Evolutionary conservation across 2,113 vertebrate genomes (phyloP).

Genomic region (Tetraodon nigroviridis): DNA sequence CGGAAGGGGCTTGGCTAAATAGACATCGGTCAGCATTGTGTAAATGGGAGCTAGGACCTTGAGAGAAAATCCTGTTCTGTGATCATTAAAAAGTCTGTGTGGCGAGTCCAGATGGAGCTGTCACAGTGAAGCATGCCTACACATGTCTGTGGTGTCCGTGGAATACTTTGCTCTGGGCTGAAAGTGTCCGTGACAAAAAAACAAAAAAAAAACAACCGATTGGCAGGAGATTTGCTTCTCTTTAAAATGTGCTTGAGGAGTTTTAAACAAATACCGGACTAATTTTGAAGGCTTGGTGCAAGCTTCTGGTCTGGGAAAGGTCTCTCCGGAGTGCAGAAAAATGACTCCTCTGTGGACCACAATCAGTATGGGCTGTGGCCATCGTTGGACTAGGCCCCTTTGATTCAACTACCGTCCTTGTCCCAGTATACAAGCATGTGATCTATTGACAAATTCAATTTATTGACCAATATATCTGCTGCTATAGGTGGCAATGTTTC

Average conservation of each 20-base stretch:
- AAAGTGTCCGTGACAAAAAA: slow-evolving; percentile 19
- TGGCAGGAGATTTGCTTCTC: slow-evolving; percentile 40
- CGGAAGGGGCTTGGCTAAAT: slow-evolving; percentile 21
- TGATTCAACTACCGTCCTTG: too few species aligned
- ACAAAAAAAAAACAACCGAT: slow-evolving; percentile 29
- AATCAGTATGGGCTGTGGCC: not conserved
- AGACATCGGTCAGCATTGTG: slow-evolving; percentile 38
- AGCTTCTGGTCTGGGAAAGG: slow-evolving; percentile 1
- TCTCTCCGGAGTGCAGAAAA: slow-evolving; percentile 6
- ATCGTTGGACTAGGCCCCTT: too few species aligned
- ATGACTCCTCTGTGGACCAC: slow-evolving; percentile 13
- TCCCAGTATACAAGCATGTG: too few species aligned
- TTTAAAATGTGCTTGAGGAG: slow-evolving; percentile 39
- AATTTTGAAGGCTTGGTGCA: not conserved
- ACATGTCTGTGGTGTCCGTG: slow-evolving; percentile 40
- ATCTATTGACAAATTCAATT: too few species aligned
- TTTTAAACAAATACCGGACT: slow-evolving; percentile 13
- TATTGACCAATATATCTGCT: too few species aligned
- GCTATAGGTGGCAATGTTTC: too few species aligned
- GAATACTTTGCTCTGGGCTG: slow-evolving; percentile 44
- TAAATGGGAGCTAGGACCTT: slow-evolving; percentile 28
- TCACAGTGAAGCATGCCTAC: slow-evolving; percentile 52
- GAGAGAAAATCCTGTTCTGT: slow-evolving; percentile 47
- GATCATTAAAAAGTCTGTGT: slow-evolving; percentile 52
- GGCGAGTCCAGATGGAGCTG: slow-evolving; percentile 62